A percentile compares a stretch with the other conserved stretches of the same genome.
phyloP scores from a whole-genome alignment of 2,888 invertebrate genomes.

The Monochamus alternatus region DNA sequence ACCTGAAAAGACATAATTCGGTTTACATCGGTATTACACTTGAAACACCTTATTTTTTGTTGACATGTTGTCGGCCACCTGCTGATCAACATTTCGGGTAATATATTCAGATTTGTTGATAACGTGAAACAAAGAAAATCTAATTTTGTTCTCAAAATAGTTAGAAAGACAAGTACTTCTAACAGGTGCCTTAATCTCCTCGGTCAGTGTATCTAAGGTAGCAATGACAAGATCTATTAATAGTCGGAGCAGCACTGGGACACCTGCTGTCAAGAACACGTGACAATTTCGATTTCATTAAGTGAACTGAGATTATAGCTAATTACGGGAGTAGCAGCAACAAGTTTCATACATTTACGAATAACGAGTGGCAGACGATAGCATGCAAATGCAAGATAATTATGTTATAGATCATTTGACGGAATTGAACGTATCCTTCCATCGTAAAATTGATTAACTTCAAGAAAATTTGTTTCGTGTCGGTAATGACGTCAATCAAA shows the following conservation, averaged over 20 bases:
- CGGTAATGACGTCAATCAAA: too few relatives aligned
- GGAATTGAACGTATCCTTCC: not conserved
- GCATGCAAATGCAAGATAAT: constrained; percentile 1
- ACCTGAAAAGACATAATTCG: too few relatives aligned
- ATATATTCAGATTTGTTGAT: too few relatives aligned
- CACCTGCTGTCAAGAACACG: constrained; percentile 22
- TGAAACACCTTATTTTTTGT: too few relatives aligned
- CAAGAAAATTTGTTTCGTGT: too few relatives aligned
- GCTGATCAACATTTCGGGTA: too few relatives aligned
- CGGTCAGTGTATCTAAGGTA: constrained; percentile 12
- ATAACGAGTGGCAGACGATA: not conserved
- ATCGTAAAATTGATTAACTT: too few relatives aligned
- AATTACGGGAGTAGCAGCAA: not conserved
- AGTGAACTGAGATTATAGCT: constrained; percentile 3
- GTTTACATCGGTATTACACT: too few relatives aligned
- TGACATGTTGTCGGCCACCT: too few relatives aligned
- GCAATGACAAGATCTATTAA: constrained; percentile 11
- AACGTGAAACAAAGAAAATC: too few relatives aligned
- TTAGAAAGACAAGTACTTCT: not conserved
- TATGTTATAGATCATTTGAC: not conserved
- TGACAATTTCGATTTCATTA: constrained; percentile 15
- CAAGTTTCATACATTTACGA: not conserved
- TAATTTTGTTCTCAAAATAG: too few relatives aligned
- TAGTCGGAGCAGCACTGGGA: constrained; percentile 3
- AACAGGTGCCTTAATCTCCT: not conserved